A percentile compares a stretch with the other conserved stretches of the same genome.
phyloP scores from a whole-genome alignment of 2,888 invertebrate species.

The Eristalis arbustorum region DNA sequence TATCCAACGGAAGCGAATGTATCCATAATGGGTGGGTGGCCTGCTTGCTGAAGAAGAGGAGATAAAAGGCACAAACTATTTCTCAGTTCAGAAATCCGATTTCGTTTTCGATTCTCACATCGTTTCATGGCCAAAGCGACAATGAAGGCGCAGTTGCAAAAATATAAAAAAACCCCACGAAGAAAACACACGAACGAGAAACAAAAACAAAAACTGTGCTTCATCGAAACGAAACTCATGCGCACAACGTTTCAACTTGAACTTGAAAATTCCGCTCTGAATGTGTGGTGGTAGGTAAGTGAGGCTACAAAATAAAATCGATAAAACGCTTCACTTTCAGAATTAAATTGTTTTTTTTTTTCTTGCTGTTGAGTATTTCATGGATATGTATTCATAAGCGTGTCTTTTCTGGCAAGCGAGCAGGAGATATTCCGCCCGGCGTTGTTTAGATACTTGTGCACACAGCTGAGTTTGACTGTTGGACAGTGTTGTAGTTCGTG shows the following conservation, averaged over 20 bases:
- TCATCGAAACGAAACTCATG: constrained; percentile 71
- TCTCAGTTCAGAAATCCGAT: constrained; percentile 29
- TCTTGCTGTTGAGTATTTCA: background rate
- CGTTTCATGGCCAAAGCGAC: constrained; percentile 16
- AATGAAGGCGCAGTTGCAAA: constrained; percentile 70
- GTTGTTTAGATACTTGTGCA: constrained; percentile 14
- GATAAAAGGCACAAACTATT: background rate
- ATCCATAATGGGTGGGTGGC: constrained; percentile 19
- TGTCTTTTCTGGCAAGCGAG: constrained; percentile 9
- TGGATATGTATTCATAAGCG: constrained; percentile 5
- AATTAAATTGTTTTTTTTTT: constrained; percentile 33
- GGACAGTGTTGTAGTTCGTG: constrained; percentile 19
- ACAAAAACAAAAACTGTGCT: constrained; percentile 31
- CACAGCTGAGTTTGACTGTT: constrained; percentile 30
- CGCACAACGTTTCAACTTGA: constrained; percentile 79
- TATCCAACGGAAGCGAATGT: constrained; percentile 26
- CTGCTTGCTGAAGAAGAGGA: background rate
- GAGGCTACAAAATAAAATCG: constrained; percentile 68
- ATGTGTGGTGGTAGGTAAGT: constrained; percentile 69
- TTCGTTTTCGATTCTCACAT: constrained; percentile 49
- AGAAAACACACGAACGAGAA: constrained; percentile 26
- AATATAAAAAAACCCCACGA: constrained; percentile 73
- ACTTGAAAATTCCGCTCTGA: constrained; percentile 77
- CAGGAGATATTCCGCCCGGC: background rate
- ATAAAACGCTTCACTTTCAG: constrained; percentile 69